Percentiles rank a stretch among this genome's conserved stretches.
These are phyloP conservation scores for Ifrita kowaldi DNA, from an alignment of 2,113 vertebrate species.

Conservation along the genomic window DNA sequence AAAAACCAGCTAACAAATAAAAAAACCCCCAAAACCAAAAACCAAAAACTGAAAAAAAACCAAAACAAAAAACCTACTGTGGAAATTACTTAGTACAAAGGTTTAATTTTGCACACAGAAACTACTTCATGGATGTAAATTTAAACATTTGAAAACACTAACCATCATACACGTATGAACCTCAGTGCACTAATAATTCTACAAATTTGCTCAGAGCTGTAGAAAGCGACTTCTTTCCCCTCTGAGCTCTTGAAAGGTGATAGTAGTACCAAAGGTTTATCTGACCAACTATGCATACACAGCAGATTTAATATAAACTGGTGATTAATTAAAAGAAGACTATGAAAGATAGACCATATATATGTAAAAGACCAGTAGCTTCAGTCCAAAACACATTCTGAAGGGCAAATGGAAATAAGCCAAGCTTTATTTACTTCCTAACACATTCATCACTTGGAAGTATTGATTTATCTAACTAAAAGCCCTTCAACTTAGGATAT, in stretches of 20 bases:
- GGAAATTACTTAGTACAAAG: background rate
- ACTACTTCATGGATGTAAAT: background rate
- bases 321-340: background rate
- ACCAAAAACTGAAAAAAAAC: background rate
- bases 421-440: background rate
- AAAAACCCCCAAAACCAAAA: background rate
- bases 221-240: background rate
- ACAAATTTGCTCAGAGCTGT: background rate
- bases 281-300: background rate
- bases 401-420: background rate
- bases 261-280: background rate
- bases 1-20: fast-evolving
- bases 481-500: background rate
- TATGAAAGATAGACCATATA: background rate
- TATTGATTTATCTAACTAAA: background rate
- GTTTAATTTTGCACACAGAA: background rate
- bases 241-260: background rate
- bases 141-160: background rate
- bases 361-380: background rate
- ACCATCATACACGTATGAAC: background rate
- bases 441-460: background rate
- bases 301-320: background rate
- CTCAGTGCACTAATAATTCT: background rate
- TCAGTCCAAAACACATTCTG: background rate
- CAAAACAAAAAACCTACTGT: background rate